Evolutionary conservation across 2,888 invertebrate genomes (phyloP).

Genomic region (Bombylius major): DNA sequence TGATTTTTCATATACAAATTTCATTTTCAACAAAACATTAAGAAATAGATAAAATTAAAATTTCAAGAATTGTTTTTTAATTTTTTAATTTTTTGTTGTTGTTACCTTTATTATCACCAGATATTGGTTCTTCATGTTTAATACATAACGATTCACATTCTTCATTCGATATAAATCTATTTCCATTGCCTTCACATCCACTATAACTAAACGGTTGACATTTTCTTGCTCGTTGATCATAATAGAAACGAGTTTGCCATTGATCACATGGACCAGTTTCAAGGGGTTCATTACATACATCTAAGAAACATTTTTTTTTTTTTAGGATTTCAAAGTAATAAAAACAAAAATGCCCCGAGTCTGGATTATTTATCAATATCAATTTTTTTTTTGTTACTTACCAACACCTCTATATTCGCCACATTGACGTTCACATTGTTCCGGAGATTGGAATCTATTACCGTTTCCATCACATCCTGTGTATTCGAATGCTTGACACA

Average conservation of each 20-base stretch:
- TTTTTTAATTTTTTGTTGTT: neutral
- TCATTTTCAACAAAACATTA: neutral
- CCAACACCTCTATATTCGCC: conserved; percentile 59
- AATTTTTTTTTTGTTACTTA: conserved; percentile 28
- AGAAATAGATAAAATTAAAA: neutral
- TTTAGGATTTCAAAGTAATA: conserved; percentile 3
- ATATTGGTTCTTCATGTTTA: conserved; percentile 42
- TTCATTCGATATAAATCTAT: conserved; percentile 60
- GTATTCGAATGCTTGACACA: conserved; percentile 54
- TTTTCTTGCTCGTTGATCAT: conserved; percentile 43
- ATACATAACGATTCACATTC: conserved; percentile 66
- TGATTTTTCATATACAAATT: conserved; percentile 19
- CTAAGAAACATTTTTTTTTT: conserved; percentile 34
- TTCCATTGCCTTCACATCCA: conserved; percentile 75
- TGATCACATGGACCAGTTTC: conserved; percentile 62
- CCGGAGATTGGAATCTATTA: conserved; percentile 60
- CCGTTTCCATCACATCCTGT: conserved; percentile 61
- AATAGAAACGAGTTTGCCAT: conserved; percentile 50
- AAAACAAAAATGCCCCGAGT: conserved; percentile 9
- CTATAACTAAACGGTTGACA: conserved; percentile 65
- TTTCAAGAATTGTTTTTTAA: neutral
- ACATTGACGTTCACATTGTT: conserved; percentile 66
- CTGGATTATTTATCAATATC: no score
- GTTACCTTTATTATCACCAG: conserved; percentile 26
- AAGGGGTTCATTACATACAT: conserved; percentile 54